Conservation (phyloP, 2,888 invertebrate species). For the Ectemnius cavifrons region DNA sequence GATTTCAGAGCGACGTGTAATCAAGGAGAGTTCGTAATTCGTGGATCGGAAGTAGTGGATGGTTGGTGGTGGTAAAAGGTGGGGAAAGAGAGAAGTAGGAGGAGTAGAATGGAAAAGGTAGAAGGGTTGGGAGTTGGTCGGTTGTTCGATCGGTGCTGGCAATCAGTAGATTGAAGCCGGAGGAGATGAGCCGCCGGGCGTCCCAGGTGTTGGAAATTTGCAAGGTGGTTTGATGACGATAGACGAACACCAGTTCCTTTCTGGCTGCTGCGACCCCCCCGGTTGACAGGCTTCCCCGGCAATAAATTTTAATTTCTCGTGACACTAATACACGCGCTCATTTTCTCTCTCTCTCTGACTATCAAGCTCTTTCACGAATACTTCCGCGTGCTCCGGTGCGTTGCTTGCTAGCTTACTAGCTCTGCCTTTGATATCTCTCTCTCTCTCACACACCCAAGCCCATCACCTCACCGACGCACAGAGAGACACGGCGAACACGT, state of each 20-base stretch:
- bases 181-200: not conserved
- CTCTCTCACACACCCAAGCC: not conserved
- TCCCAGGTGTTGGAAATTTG: not conserved
- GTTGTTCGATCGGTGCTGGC: not conserved
- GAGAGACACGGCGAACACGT: conserved; percentile 51
- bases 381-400: no score
- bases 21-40: no score
- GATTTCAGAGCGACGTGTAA: no score
- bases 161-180: not conserved
- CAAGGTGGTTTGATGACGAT: not conserved
- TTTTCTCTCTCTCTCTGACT: conserved; percentile 53
- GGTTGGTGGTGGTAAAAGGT: no score
- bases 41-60: no score
- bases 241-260: conserved; percentile 3
- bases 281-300: conserved; percentile 7
- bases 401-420: no score
- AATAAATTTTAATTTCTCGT: conserved; percentile 51
- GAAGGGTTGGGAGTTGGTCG: not conserved
- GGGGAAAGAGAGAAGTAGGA: no score
- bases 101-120: no score
- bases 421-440: not conserved
- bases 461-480: conserved; percentile 22
- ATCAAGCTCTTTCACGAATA: not conserved
- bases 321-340: conserved; percentile 40
- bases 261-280: conserved; percentile 10